phyloP scores from a whole-genome alignment of 2,797 vertebrate species.

The Prunella strophiata region DNA sequence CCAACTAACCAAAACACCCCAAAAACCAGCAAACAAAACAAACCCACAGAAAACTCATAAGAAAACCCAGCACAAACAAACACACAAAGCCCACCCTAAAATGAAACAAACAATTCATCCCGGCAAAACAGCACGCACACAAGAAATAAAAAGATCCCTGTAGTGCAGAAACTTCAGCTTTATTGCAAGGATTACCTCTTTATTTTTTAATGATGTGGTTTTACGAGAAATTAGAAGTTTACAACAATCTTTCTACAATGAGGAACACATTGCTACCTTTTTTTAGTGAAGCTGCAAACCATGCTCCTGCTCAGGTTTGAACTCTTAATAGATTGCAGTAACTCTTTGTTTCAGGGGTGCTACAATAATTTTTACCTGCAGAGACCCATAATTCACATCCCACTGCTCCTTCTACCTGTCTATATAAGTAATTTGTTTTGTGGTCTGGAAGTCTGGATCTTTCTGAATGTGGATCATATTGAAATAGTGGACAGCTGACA shows the following conservation, averaged over 20 bases:
- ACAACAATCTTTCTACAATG: background rate
- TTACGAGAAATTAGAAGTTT: background rate
- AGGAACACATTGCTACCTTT: background rate
- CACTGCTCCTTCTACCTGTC: background rate
- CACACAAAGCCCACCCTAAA: background rate
- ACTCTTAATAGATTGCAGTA: background rate
- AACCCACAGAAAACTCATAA: background rate
- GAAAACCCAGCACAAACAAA: background rate
- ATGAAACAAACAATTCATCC: background rate
- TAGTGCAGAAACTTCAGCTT: background rate
- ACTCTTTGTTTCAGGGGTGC: background rate
- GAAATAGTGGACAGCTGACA: background rate
- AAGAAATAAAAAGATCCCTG: background rate
- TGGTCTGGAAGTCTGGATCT: background rate
- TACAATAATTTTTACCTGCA: background rate
- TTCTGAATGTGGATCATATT: background rate
- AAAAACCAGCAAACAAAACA: background rate
- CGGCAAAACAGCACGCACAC: background rate
- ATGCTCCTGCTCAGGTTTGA: background rate
- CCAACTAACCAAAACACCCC: background rate
- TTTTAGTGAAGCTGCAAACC: background rate
- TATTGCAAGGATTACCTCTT: background rate
- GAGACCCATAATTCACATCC: background rate
- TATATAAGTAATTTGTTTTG: background rate
- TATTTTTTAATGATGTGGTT: background rate